Percentiles rank a stretch among this genome's conserved stretches.
Conservation (phyloP, 2,113 vertebrate species). For the Pantherophis guttatus region DNA sequence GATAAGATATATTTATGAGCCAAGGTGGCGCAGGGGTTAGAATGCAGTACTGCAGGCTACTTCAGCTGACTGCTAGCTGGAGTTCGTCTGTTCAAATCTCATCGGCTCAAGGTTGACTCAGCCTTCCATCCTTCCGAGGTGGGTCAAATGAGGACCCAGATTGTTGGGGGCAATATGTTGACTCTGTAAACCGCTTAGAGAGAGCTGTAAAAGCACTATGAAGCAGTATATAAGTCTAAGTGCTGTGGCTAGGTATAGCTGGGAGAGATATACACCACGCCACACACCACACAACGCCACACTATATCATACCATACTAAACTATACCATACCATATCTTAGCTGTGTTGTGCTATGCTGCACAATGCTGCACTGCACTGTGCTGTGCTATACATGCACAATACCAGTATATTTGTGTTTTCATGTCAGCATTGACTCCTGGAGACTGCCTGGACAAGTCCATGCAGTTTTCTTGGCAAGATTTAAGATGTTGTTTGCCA, state of each 20-base stretch:
- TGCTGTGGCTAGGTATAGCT: not conserved
- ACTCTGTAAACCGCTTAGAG: too few relatives aligned
- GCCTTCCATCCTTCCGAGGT: too few relatives aligned
- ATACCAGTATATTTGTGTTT: not conserved
- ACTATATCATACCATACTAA: not conserved
- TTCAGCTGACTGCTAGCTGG: too few relatives aligned
- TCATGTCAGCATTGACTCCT: not conserved
- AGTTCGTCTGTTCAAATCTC: too few relatives aligned
- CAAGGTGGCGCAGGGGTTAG: too few relatives aligned
- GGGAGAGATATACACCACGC: not conserved
- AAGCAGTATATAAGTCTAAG: too few relatives aligned
- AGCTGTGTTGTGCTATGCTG: not conserved
- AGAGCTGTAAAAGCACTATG: too few relatives aligned
- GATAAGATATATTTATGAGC: not conserved
- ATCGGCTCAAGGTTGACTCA: too few relatives aligned
- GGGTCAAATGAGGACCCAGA: too few relatives aligned
- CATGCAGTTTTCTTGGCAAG: not conserved
- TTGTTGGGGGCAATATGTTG: too few relatives aligned
- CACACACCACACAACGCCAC: not conserved
- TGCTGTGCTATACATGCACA: not conserved
- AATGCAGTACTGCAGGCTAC: too few relatives aligned
- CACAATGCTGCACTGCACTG: too few relatives aligned
- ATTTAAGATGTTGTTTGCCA: not conserved
- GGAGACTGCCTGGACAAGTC: not conserved
- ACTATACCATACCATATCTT: not conserved